phyloP scores from a whole-genome alignment of 92 coral and sea anemone species.

The Galaxea fascicularis region DNA sequence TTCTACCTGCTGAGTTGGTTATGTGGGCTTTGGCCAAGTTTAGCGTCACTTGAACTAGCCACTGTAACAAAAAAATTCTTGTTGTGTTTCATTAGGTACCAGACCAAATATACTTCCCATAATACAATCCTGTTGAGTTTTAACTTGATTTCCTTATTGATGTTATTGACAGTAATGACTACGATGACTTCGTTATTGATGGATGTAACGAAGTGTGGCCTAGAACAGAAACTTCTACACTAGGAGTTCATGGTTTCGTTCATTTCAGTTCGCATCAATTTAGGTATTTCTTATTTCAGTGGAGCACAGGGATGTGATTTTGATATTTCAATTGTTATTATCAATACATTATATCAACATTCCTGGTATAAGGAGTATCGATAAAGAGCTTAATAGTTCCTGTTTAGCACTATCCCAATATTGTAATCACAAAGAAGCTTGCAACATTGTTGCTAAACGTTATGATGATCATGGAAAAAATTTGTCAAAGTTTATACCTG shows the following conservation, averaged over 20 bases:
- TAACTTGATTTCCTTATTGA: constrained; percentile 27
- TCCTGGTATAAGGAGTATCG: constrained; percentile 17
- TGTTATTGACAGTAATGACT: constrained; percentile 25
- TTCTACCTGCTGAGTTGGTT: constrained; percentile 34
- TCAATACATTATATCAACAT: constrained; percentile 15
- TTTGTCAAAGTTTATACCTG: constrained; percentile 20
- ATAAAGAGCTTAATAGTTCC: constrained; percentile 22
- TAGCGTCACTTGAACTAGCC: constrained; percentile 32
- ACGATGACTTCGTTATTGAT: constrained; percentile 17
- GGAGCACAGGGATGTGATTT: constrained; percentile 17
- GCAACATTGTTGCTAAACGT: constrained; percentile 26
- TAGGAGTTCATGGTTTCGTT: neutral
- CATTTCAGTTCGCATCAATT: constrained; percentile 22
- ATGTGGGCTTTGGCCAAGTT: constrained; percentile 57
- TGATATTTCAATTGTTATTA: constrained; percentile 5
- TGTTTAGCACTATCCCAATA: constrained; percentile 31
- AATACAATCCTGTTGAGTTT: constrained; percentile 31
- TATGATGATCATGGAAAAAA: constrained; percentile 24
- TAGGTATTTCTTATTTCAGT: constrained; percentile 16
- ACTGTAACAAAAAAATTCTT: constrained; percentile 18
- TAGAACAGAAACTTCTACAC: constrained; percentile 16
- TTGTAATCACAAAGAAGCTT: constrained; percentile 18
- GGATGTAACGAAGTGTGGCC: neutral
- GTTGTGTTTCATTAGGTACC: constrained; percentile 26
- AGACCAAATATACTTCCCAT: constrained; percentile 15